phyloP scores from a whole-genome alignment of 2,888 invertebrate species.

The Venustoraphidia nigricollis region DNA sequence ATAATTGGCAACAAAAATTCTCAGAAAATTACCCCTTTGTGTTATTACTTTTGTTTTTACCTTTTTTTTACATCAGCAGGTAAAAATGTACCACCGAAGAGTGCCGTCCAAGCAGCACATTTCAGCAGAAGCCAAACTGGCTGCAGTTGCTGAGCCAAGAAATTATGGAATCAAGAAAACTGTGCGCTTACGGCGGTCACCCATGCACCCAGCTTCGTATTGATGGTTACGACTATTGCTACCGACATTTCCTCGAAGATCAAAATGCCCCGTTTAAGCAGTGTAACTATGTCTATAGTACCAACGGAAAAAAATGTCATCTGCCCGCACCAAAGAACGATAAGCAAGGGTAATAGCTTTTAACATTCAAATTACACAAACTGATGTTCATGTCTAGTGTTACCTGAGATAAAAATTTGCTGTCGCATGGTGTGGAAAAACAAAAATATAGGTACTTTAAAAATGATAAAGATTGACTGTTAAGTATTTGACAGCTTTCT shows the following conservation, averaged over 20 bases:
- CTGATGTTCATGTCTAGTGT: too few species aligned
- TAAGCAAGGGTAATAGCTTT: slow-evolving; percentile 20
- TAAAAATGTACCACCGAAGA: too few species aligned
- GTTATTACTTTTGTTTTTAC: neutral
- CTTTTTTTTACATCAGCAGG: too few species aligned
- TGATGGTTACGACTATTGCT: slow-evolving; percentile 61
- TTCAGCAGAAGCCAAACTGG: slow-evolving; percentile 8
- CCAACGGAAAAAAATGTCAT: slow-evolving; percentile 59
- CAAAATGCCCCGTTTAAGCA: slow-evolving; percentile 68
- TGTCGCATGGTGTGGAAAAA: too few species aligned
- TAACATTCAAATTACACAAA: too few species aligned
- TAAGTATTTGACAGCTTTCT: too few species aligned
- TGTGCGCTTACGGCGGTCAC: slow-evolving; percentile 45
- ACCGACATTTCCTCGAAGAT: slow-evolving; percentile 72
- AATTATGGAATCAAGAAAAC: slow-evolving; percentile 40
- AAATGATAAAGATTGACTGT: too few species aligned
- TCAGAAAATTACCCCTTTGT: slow-evolving; percentile 1
- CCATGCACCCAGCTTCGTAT: slow-evolving; percentile 52
- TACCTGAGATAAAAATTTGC: too few species aligned
- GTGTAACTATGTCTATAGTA: slow-evolving; percentile 53
- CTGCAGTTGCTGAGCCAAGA: slow-evolving; percentile 29
- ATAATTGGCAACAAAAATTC: slow-evolving; percentile 11
- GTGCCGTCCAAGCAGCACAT: neutral
- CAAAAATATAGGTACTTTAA: too few species aligned
- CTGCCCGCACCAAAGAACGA: slow-evolving; percentile 61